Evolutionary conservation across 2,113 vertebrate genomes (phyloP).

Genomic region (Hemiscyllium ocellatum): DNA sequence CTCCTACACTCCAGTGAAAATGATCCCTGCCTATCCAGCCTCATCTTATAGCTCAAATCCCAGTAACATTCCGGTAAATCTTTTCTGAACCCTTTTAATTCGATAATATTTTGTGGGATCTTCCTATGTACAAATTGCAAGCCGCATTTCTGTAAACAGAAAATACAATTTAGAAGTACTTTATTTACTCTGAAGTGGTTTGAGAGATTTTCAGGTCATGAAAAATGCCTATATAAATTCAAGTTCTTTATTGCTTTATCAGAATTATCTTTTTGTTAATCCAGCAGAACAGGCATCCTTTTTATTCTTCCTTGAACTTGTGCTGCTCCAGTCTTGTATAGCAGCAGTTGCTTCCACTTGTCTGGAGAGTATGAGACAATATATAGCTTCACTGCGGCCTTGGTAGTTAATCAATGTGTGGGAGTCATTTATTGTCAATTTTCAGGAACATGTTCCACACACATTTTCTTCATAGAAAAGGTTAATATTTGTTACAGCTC

Average conservation of each 20-base stretch:
- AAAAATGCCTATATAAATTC: not conserved
- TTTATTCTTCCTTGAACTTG: conserved; percentile 7
- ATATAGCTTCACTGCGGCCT: conserved; percentile 15
- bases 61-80: too few relatives aligned
- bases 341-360: not conserved
- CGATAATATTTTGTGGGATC: not conserved
- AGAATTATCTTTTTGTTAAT: not conserved
- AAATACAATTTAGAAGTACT: not conserved
- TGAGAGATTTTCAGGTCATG: not conserved
- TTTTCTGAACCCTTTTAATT: too few relatives aligned
- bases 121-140: not conserved
- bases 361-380: conserved; percentile 29
- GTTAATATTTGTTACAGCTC: not conserved
- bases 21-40: too few relatives aligned
- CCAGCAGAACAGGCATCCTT: not conserved
- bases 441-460: not conserved
- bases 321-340: not conserved
- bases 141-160: not conserved
- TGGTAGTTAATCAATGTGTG: conserved; percentile 29
- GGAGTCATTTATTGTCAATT: conserved; percentile 34
- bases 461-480: conserved; percentile 2
- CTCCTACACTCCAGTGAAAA: too few relatives aligned
- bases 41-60: too few relatives aligned
- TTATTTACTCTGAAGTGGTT: not conserved
- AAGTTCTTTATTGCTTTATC: not conserved